A percentile compares a stretch with the other conserved stretches of the same genome.
Evolutionary conservation across 2,113 vertebrate species (phyloP).

Genomic region (Solea senegalensis): DNA sequence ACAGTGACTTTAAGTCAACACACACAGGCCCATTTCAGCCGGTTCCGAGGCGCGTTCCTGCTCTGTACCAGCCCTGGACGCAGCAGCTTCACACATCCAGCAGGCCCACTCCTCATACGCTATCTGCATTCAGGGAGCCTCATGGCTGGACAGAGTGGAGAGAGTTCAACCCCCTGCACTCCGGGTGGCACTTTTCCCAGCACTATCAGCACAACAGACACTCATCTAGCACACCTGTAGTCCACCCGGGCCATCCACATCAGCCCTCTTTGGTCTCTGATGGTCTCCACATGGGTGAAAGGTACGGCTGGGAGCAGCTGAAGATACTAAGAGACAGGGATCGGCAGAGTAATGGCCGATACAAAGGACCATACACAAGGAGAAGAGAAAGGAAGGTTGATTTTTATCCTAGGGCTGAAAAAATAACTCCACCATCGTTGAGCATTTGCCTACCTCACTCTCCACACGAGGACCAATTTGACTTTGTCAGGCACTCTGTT

Average conservation of each 20-base stretch:
- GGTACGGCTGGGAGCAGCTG: conserved; percentile 44
- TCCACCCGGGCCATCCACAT: conserved; percentile 26
- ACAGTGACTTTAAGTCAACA: conserved; percentile 46
- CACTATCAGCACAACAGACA: conserved; percentile 46
- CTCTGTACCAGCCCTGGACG: conserved; percentile 70
- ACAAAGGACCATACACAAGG: conserved; percentile 39
- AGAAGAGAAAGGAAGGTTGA: conserved; percentile 46
- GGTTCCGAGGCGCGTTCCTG: conserved; percentile 42
- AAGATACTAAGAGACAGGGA: conserved; percentile 38
- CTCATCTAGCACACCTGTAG: conserved; percentile 5
- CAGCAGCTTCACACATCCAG: conserved; percentile 48
- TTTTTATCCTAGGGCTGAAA: conserved; percentile 23
- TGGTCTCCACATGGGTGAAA: conserved; percentile 22
- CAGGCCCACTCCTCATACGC: conserved; percentile 51
- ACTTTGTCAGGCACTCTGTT: conserved; percentile 1
- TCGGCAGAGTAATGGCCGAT: conserved; percentile 33
- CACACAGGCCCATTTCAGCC: conserved; percentile 53
- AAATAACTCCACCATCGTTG: conserved; percentile 19
- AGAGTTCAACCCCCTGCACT: conserved; percentile 33
- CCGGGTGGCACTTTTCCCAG: conserved; percentile 50
- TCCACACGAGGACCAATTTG: conserved; percentile 3
- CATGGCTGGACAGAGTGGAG: conserved; percentile 57
- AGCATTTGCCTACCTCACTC: conserved; percentile 34
- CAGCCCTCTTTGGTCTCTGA: conserved; percentile 32
- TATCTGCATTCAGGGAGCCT: conserved; percentile 58